Base-by-base conservation (phyloP, 2,888 invertebrate species). In the Merodon equestris region DNA sequence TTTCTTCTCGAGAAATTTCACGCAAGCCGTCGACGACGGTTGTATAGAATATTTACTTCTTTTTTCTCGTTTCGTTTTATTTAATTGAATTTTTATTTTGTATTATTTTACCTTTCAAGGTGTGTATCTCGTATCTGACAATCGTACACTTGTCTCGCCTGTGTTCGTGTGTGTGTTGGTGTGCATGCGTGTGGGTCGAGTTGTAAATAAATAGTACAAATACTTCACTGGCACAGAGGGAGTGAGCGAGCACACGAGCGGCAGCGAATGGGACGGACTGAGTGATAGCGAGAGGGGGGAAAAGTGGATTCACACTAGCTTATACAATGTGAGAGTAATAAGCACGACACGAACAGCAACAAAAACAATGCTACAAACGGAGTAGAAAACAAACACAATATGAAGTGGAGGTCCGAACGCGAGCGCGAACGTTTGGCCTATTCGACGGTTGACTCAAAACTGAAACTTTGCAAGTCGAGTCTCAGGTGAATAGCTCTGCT, bases 1-100 rank as follows among this genome's bases (percentile, higher is more conserved):
- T 79, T 79, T 79, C 79, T 79, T 79, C 79, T 74, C 56, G 64
- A 74, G 56, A 79, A 74, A 70, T 79, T 79, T 74, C 74, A 79
- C 79, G 74, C 74, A 74, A 72, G 73, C 61, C 51, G 61, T 64
- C 19, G 66, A 38, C 40, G 66, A 54, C 61, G 51, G 73, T 68
- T 51, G 68, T 60, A 58, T 50, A 79, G 79, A 74, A 79, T 79
- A 64, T 70, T 68, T 74, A 74, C 74, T 73, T 79, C 64, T 51
- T 51, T 58, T 73, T 68, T 57, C 58, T 72, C 47, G 48, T 74
- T 54, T 44, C 18, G 13, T 68, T 58, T 58, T n/a, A n/a, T 50
- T 66, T 17, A 61, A 57, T 56, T 54, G 67, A 50, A 61, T 27
- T 60, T 48, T 61, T 42, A 60, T 72, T 71, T 61, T 66, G 67